These are phyloP conservation scores for Pipra filicauda DNA, from an alignment of 2,113 vertebrate genomes.

Conservation along the genomic window DNA sequence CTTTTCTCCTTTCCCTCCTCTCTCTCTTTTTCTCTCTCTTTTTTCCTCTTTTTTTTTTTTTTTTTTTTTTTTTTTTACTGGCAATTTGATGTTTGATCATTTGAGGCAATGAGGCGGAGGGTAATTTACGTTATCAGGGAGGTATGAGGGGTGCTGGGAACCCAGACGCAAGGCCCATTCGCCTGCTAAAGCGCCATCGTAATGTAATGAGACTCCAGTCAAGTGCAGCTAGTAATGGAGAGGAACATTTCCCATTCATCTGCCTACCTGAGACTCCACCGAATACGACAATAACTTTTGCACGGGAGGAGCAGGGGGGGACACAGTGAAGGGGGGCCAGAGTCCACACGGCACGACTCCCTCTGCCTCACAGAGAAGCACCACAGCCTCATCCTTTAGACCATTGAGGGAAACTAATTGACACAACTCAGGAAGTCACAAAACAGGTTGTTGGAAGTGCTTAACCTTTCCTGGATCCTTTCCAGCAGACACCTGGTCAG, in stretches of 20 bases:
- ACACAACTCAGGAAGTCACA: not conserved
- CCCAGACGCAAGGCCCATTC: slow-evolving; percentile 91
- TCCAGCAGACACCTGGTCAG: not conserved
- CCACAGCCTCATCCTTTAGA: slow-evolving; percentile 23
- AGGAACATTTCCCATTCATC: slow-evolving; percentile 93
- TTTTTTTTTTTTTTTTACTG: slow-evolving; percentile 81
- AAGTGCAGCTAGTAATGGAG: slow-evolving; percentile 93
- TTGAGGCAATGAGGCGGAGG: slow-evolving; percentile 95
- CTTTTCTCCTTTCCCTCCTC: slow-evolving; percentile 46
- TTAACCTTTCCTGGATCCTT: not conserved
- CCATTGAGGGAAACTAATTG: not conserved
- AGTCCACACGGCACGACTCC: slow-evolving; percentile 23
- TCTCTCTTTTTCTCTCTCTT: slow-evolving; percentile 43
- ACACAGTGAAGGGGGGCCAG: not conserved
- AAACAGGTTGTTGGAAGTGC: not conserved
- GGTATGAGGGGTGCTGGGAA: slow-evolving; percentile 92
- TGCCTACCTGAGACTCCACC: slow-evolving; percentile 93
- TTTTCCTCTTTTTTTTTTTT: slow-evolving; percentile 18
- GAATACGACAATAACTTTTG: slow-evolving; percentile 86
- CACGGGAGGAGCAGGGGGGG: slow-evolving; percentile 40
- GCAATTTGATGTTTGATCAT: slow-evolving; percentile 96
- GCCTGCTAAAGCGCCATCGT: slow-evolving; percentile 92
- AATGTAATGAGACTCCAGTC: slow-evolving; percentile 93
- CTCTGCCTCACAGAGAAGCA: not conserved
- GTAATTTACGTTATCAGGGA: slow-evolving; percentile 91